Percentiles rank a stretch among this genome's conserved stretches.
phyloP scores from a whole-genome alignment of 2,888 invertebrate species.

The Drosophila affinis region DNA sequence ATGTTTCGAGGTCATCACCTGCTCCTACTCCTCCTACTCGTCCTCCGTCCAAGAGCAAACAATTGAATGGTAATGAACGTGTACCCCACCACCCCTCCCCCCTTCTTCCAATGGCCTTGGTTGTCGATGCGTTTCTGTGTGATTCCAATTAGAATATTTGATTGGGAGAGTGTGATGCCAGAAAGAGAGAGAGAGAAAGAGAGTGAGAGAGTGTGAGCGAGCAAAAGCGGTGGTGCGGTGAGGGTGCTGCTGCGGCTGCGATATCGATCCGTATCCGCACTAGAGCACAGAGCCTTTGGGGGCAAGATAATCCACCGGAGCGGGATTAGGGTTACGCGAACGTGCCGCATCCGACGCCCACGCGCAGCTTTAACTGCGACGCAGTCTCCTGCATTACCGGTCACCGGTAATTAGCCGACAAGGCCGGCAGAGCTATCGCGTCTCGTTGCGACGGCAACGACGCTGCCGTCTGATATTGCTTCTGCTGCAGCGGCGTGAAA shows the following conservation, averaged over 20 bases:
- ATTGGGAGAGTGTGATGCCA: not conserved
- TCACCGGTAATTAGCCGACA: conserved; percentile 48
- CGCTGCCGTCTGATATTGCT: conserved; percentile 11
- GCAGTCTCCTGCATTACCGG: conserved; percentile 37
- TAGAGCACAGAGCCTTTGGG: conserved; percentile 26
- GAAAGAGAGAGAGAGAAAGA: not conserved
- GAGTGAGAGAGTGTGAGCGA: not conserved
- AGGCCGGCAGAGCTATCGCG: conserved; percentile 36
- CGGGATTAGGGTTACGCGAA: conserved; percentile 42
- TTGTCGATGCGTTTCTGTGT: not conserved
- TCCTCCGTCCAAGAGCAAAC: not conserved
- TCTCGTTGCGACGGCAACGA: not conserved
- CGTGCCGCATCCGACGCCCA: conserved; percentile 28
- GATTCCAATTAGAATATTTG: conserved; percentile 1
- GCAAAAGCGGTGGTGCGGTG: not conserved
- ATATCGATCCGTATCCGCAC: conserved; percentile 40
- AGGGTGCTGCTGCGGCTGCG: conserved; percentile 6
- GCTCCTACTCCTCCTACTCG: not conserved
- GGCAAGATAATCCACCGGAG: conserved; percentile 38
- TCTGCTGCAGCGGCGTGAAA: conserved; percentile 34
- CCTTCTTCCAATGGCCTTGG: not conserved
- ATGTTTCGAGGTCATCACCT: not conserved
- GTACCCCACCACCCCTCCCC: not conserved
- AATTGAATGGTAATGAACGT: not conserved
- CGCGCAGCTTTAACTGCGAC: conserved; percentile 19